A percentile compares a stretch with the other conserved stretches of the same genome.
phyloP scores from a whole-genome alignment of 2,888 invertebrate species.

The Pachycephus smyrnensis region DNA sequence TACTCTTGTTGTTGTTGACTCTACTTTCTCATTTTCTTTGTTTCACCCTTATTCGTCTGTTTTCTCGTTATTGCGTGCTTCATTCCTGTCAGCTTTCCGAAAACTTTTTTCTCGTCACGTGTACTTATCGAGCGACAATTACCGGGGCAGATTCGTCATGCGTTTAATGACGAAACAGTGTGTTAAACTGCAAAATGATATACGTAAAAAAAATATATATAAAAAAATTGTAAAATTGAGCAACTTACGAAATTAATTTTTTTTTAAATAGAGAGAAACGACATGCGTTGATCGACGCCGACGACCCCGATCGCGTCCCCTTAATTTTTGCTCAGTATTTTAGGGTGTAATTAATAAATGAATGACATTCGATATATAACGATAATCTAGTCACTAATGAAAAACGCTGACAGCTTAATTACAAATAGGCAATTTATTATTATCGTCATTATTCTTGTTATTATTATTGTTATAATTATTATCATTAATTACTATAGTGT shows the following conservation, averaged over 20 bases:
- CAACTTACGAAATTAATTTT: background rate
- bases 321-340: conserved; percentile 42
- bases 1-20: background rate
- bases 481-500: background rate
- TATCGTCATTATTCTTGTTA: conserved; percentile 23
- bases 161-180: no score
- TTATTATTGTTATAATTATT: conserved; percentile 15
- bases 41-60: background rate
- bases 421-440: conserved; percentile 19
- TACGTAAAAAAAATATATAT: background rate
- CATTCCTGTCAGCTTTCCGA: background rate
- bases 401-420: conserved; percentile 23
- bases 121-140: background rate
- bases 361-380: conserved; percentile 28
- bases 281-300: background rate
- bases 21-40: background rate
- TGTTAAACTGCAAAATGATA: background rate
- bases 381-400: background rate
- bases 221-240: background rate
- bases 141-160: background rate
- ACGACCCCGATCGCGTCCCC: conserved; percentile 1
- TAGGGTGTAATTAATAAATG: conserved; percentile 39
- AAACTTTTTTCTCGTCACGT: background rate
- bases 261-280: background rate
- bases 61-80: background rate